Evolutionary conservation across 2,888 invertebrate species (phyloP), one percentile per base, ranked within the genome.

Genomic region (Microctonus brassicae): DNA sequence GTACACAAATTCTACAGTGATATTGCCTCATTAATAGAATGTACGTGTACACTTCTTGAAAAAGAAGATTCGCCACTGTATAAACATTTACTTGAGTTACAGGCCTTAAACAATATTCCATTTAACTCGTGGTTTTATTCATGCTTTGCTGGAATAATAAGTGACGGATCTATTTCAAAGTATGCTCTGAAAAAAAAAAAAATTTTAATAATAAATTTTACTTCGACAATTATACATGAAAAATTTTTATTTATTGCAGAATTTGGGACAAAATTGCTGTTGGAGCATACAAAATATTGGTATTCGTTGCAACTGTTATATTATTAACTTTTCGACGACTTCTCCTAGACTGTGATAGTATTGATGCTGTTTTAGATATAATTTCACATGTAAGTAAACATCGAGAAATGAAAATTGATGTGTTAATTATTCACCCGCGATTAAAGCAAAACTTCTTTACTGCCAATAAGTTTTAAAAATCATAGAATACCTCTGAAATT

Each of bases 201-300:
- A 7, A 29, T 29, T 29, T 29, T 3, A 3, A 29, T 29, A 5
- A 29, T 29, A 7, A 29, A 5, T 5, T 5, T 5, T 29, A 29
- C 7, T 29, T 29, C 2, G 70, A 67, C 42, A n/a, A 53, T 70
- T 52, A 22, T 29, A 39, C 24, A 5, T 22, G 1, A 63, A 57
- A 22, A 60, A 63, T 24, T 42, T 29, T 65, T 53, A 58, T 53
- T 1, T 47, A 26, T 58, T 90, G 81, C 78, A 95, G 95, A 84
- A 93, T 97, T 76, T 96, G 96, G 95, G 96, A 97, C 85, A 96
- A 96, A 88, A 89, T 97, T 36, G 93, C 94, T 82, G 95, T 94
- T 52, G 96, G 96, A 2, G 95, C 95, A 0, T 93, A 92, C 47
- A 94, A 94, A 88, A 94, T 96, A 80, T 89, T 97, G 58, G 91